phyloP scores from a whole-genome alignment of 2,888 invertebrate species.

The Carabus problematicus region DNA sequence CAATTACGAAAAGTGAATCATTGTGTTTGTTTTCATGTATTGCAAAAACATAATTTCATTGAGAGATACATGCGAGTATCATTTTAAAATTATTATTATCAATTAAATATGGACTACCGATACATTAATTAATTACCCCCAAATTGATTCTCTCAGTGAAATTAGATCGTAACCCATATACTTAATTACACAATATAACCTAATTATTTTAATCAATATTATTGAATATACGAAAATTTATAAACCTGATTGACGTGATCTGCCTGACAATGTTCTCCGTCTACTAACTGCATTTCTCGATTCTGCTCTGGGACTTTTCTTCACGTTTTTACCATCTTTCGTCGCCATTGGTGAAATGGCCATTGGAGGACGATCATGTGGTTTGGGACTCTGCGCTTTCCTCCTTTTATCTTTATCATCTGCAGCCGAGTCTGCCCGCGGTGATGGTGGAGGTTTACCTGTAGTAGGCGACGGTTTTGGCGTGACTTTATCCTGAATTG shows the following conservation, averaged over 20 bases:
- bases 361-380: conserved; percentile 7
- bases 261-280: conserved; percentile 23
- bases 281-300: conserved; percentile 22
- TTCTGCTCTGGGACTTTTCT: conserved; percentile 26
- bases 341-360: background rate
- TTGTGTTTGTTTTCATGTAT: background rate
- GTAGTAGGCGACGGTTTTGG: conserved; percentile 21
- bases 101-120: background rate
- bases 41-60: background rate
- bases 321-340: conserved; percentile 5
- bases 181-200: background rate
- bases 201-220: too few species aligned
- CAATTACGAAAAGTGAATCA: background rate
- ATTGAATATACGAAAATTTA: too few species aligned
- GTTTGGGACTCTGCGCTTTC: background rate
- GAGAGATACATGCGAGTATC: background rate
- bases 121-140: too few species aligned
- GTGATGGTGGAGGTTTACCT: conserved; percentile 2
- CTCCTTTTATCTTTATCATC: conserved; percentile 8
- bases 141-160: background rate
- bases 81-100: background rate
- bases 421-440: background rate
- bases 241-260: conserved; percentile 26
- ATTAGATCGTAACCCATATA: background rate
- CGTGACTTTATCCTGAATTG: conserved; percentile 24